phyloP scores from a whole-genome alignment of 2,797 vertebrate species.

The Lemur catta region DNA sequence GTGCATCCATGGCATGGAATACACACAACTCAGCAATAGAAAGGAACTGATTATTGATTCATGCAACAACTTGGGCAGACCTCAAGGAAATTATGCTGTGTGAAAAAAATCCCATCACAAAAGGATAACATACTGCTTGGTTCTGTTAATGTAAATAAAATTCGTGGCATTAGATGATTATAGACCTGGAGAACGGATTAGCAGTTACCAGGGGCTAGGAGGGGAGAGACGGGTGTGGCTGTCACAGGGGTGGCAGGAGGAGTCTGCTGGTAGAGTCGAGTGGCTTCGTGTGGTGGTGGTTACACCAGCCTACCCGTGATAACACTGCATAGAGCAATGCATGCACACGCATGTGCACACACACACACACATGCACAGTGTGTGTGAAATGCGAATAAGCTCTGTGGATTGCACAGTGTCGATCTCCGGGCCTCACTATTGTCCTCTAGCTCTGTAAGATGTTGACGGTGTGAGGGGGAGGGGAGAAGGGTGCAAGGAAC shows the following conservation, averaged over 20 bases:
- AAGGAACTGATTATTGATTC: not conserved
- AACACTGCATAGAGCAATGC: not conserved
- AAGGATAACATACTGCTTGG: not conserved
- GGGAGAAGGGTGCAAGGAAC: accelerated
- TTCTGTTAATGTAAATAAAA: not conserved
- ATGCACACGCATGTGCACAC: no score
- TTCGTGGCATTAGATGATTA: not conserved
- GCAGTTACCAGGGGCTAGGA: not conserved
- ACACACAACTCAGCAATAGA: no score
- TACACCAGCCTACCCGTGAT: not conserved
- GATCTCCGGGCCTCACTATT: not conserved
- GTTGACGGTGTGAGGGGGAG: accelerated
- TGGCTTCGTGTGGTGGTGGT: not conserved
- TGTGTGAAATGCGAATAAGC: no score
- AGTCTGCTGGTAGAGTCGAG: not conserved
- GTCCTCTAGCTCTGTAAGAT: not conserved
- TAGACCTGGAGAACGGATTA: not conserved
- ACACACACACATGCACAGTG: not conserved
- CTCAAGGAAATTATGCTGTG: no score
- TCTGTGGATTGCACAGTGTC: not conserved
- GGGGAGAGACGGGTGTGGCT: not conserved
- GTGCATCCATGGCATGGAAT: accelerated
- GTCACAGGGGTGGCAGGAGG: no score
- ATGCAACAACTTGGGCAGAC: no score
- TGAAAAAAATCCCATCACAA: not conserved